Evolutionary conservation across 2,888 invertebrate species (phyloP), one percentile per base, ranked within the genome.

Genomic region (Mimachlamys varia): DNA sequence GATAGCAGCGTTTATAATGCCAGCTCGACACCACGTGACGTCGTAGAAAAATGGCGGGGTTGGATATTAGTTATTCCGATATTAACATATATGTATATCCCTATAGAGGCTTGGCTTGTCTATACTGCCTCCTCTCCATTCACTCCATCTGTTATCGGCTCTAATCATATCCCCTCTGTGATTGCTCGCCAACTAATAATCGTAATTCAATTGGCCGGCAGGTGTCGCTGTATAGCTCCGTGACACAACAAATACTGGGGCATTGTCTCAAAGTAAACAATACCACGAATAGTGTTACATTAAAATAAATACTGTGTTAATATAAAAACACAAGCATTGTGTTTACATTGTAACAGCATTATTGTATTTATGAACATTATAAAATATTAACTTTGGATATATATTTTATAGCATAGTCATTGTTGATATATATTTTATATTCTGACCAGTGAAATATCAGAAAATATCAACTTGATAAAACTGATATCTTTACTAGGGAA

Each of bases 1-100:
- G 76, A 76, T 76, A 27, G 33, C 12, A 12, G 22, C 27, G 76
- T 33, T 76, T 76, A 76, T 76, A 76, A 76, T 76, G 76, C 76
- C 7, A 76, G 76, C 33, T 0, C 33, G 2, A 76, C 7, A 76
- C 76, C 76, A 76, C 76, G 76, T 76, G 76, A 76, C 33, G 22
- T 76, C 10, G 76, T 33, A 76, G 76, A 76, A 76, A 62, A 76
- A 76, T 76, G 5, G 12, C 76, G 76, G 76, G 27, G 76, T 76
- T 33, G 2, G 13, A 76, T 76, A 76, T 62, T 33, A 76, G 58
- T 58, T 5, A 53, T 53, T 53, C 62, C 76, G 22, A 76, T 76
- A 76, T 76, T 76, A 76, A 22, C 76, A 76, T 76, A 76, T 17
- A 76, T 76, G 76, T 76, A 76, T 76, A 76, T 76, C 76, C 33